Conservation (phyloP, 2,888 invertebrate genomes). For the Calliopum simillimum region DNA sequence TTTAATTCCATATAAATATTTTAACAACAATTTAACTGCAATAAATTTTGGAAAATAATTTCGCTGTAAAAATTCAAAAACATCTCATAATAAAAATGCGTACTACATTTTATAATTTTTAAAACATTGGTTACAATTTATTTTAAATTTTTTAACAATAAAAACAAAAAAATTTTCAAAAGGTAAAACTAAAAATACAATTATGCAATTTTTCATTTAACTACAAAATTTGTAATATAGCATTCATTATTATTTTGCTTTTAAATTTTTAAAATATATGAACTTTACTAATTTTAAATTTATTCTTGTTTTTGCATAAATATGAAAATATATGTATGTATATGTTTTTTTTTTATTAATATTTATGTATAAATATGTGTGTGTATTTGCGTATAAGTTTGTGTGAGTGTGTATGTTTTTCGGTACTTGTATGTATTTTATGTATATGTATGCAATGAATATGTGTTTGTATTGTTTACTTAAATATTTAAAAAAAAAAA, state of each 20-base stretch:
- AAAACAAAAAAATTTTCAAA: conserved; percentile 28
- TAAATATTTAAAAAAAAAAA: conserved; percentile 36
- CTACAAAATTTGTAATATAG: no score
- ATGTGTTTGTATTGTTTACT: conserved; percentile 37
- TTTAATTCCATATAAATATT: no score
- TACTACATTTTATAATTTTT: background rate
- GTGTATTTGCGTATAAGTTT: conserved; percentile 28
- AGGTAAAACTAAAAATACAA: no score
- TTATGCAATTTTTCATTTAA: no score
- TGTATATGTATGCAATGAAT: conserved; percentile 33
- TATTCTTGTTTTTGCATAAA: background rate
- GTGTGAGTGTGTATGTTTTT: conserved; percentile 31
- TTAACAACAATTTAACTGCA: no score
- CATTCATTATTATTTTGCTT: no score
- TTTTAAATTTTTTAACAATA: conserved; percentile 28
- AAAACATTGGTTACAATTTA: conserved; percentile 21
- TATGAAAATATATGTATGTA: conserved; percentile 10
- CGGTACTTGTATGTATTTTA: conserved; percentile 36
- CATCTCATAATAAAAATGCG: no score
- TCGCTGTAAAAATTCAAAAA: no score
- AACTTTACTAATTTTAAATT: conserved; percentile 13
- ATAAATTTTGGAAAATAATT: no score
- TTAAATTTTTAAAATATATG: background rate
- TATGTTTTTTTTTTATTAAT: conserved; percentile 12
- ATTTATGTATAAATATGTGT: conserved; percentile 26